Evolutionary conservation across 2,113 vertebrate genomes (phyloP).

Genomic region (Genyomyrus donnyi): DNA sequence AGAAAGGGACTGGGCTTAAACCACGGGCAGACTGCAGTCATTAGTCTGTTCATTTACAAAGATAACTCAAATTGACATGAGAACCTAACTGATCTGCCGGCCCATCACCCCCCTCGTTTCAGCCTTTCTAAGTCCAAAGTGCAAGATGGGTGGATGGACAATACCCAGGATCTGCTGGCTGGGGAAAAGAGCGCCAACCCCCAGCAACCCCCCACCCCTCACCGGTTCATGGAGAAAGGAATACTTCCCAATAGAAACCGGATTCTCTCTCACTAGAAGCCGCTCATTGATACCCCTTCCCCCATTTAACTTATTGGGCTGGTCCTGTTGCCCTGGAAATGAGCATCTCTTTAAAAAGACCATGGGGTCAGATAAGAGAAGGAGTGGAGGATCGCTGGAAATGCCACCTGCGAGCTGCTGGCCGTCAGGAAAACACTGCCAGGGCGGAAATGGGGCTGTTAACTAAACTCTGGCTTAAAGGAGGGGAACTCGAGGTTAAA

Average conservation of each 20-base stretch:
- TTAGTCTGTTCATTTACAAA: background rate
- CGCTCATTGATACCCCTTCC: background rate
- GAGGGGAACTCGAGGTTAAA: background rate
- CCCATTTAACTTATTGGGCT: background rate
- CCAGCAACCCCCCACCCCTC: background rate
- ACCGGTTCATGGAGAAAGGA: background rate
- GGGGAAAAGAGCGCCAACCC: background rate
- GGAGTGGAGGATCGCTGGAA: constrained; percentile 41
- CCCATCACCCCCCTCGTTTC: constrained; percentile 21
- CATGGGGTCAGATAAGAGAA: constrained; percentile 40
- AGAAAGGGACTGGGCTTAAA: background rate
- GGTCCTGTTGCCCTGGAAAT: background rate
- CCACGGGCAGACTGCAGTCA: background rate
- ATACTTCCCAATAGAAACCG: background rate
- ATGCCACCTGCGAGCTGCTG: constrained; percentile 41
- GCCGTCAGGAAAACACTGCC: constrained; percentile 41
- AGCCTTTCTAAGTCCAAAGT: constrained; percentile 6
- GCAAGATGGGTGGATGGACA: constrained; percentile 28
- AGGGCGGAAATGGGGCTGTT: constrained; percentile 29
- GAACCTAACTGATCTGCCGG: constrained; percentile 20
- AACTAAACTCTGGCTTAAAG: constrained; percentile 39
- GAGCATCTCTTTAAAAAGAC: constrained; percentile 6
- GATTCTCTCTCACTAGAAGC: background rate
- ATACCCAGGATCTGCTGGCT: background rate
- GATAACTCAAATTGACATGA: constrained; percentile 18